Evolutionary conservation across 2,113 vertebrate species (phyloP), one percentile per base, ranked within the genome.

Genomic region (Cervus canadensis): DNA sequence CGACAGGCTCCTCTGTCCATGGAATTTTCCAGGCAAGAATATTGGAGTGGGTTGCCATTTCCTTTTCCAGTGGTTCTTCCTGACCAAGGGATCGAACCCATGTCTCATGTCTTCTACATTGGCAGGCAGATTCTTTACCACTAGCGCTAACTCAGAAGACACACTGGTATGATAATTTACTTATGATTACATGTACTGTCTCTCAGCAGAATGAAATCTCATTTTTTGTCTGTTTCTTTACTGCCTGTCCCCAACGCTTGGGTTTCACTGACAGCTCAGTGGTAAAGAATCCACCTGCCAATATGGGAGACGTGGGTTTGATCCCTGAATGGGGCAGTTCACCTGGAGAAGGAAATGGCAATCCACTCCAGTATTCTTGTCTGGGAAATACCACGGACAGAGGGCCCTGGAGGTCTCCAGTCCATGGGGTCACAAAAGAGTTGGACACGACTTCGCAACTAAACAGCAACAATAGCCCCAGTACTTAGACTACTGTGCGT

Each of bases 81-180:
- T 0, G 0, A 11, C 17, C 17, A 9, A 71, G n/a, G 9, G 8
- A 21, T 36, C 0, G 2, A 71, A 71, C 17, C 8, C 17, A 11
- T 21, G n/a, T 21, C 9, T 36, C n/a, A 1, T 21, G 64, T 67
- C 16, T 71, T 21, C 17, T 71, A 2, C n/a, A n/a, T 10, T 71
- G n/a, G 19, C n/a, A 36, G 17, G 64, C 17, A 71, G 17, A 67
- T 67, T 36, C 17, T 36, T 67, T 19, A n/a, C 2, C 16, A 67
- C 8, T 19, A 67, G 16, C 4, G 2, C 16, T 40, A 5, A 33
- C 1, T 67, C 4, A 16, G 17, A 36, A 67, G 8, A 36, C 64
- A 36, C 5, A 48, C 13, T 76, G 54, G 33, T 23, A 6, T 87
- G 52, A 76, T 28, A 36, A 30, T 43, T 95, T 60, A n/a, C 26